These are phyloP conservation scores for Papilio protenor DNA, from an alignment of 2,888 invertebrate species.

Conservation along the genomic window DNA sequence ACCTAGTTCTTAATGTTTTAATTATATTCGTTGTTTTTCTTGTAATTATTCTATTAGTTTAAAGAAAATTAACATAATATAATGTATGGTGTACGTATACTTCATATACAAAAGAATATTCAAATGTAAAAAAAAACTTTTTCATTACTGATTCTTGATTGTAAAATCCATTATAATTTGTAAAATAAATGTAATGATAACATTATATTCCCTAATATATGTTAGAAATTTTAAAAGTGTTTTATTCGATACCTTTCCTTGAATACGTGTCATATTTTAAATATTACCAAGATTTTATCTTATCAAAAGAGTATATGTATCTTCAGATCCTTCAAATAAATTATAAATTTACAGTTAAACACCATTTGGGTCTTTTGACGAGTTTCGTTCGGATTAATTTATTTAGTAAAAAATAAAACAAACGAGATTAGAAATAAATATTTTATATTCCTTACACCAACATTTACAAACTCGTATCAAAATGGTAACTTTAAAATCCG, in stretches of 20 bases:
- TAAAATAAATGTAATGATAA: conserved; percentile 44
- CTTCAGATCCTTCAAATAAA: no score
- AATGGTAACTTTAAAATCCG: neutral
- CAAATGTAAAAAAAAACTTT: neutral
- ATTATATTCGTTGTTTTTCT: neutral
- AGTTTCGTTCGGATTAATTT: neutral
- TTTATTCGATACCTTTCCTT: conserved; percentile 51
- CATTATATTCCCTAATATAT: conserved; percentile 82
- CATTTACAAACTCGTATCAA: conserved; percentile 3
- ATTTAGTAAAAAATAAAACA: conserved; percentile 20
- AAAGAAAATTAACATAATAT: no score
- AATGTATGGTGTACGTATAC: no score
- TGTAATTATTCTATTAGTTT: no score
- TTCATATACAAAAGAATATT: no score
- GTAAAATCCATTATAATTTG: neutral
- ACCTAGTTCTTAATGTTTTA: neutral
- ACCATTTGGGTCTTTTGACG: neutral
- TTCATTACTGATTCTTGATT: neutral
- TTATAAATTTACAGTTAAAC: no score
- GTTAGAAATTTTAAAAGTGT: conserved; percentile 66
- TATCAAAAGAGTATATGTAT: no score
- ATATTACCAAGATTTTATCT: no score
- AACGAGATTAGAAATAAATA: conserved; percentile 39
- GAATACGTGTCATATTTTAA: neutral
- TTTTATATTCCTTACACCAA: conserved; percentile 40